Evolutionary conservation across 2,113 vertebrate species (phyloP).

Genomic region (Odontophorus gujanensis): DNA sequence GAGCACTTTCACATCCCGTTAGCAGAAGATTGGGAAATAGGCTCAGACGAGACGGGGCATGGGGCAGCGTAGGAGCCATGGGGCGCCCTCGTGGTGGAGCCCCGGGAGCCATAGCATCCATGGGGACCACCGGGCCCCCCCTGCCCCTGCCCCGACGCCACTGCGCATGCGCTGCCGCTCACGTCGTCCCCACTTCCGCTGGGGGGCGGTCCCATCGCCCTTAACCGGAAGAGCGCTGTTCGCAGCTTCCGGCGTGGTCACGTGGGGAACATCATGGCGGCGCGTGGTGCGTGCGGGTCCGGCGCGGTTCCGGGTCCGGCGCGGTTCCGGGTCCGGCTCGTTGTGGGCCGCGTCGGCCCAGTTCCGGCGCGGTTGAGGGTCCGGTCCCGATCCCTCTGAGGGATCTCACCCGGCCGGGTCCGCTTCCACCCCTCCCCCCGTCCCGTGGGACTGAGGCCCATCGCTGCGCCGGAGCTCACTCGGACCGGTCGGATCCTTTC

Average conservation of each 20-base stretch:
- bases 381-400: no score
- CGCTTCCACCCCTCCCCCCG: neutral
- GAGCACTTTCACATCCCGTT: no score
- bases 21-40: neutral
- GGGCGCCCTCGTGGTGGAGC: neutral
- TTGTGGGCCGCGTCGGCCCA: neutral
- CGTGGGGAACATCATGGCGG: neutral
- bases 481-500: neutral
- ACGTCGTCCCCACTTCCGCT: neutral
- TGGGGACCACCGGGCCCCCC: neutral
- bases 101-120: neutral
- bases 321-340: no score
- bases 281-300: neutral
- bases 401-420: neutral
- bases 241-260: accelerated
- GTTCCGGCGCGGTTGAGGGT: neutral
- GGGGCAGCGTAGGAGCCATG: no score
- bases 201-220: neutral
- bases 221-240: neutral
- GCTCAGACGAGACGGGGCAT: neutral
- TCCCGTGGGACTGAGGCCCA: no score
- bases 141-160: no score
- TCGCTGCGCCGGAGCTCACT: neutral
- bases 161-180: neutral
- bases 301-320: neutral